Percentiles rank a stretch among this genome's conserved stretches.
Conservation (phyloP, 2,113 vertebrate species). For the Semnornis frantzii region DNA sequence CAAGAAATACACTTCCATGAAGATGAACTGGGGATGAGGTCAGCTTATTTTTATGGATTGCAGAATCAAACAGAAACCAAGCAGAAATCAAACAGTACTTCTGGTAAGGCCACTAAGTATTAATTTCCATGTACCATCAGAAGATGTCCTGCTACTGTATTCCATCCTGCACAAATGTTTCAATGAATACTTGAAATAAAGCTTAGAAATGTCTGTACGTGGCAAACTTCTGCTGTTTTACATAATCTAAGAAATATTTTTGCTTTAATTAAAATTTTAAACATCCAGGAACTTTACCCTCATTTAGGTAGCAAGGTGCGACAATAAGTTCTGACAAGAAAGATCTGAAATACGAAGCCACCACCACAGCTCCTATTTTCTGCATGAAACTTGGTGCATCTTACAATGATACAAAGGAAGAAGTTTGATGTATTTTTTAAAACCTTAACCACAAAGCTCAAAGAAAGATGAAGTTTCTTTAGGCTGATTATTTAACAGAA, state of each 20-base stretch:
- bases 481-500: background rate
- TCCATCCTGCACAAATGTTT: background rate
- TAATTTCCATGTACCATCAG: background rate
- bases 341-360: background rate
- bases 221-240: background rate
- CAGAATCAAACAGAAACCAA: too few species aligned
- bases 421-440: background rate
- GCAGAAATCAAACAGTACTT: conserved; percentile 9
- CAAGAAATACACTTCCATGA: background rate
- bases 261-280: background rate
- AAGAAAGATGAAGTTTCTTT: background rate
- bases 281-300: background rate
- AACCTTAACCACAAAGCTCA: background rate
- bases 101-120: background rate
- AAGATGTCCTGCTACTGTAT: background rate
- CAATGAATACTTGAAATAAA: background rate
- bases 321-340: background rate
- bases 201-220: background rate
- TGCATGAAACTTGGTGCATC: background rate
- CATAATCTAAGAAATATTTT: background rate
- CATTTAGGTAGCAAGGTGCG: background rate
- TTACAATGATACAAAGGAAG: background rate
- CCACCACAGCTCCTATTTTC: background rate
- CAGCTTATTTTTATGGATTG: background rate
- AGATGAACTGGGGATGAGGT: background rate